Evolutionary conservation across 2,888 invertebrate species (phyloP).

Genomic region (Pterostichus niger): DNA sequence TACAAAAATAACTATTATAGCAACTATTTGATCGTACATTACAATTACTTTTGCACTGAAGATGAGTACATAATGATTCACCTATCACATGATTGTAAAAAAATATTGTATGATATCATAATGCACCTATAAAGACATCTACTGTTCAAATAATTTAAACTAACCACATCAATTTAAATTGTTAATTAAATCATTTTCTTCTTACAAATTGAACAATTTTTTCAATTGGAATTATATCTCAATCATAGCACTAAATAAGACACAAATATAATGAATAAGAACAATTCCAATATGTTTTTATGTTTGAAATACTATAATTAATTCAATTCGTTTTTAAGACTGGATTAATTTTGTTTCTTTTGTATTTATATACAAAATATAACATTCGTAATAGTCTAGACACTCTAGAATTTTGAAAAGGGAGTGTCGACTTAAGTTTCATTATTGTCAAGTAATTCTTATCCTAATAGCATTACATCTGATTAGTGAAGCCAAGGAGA

Average conservation of each 20-base stretch:
- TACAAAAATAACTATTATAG: too few species aligned
- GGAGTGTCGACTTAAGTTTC: slow-evolving; percentile 7
- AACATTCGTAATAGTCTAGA: slow-evolving; percentile 1
- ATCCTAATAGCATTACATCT: slow-evolving; percentile 36
- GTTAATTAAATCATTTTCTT: too few species aligned
- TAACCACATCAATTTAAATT: too few species aligned
- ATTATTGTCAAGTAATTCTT: slow-evolving; percentile 33
- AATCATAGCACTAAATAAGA: slow-evolving; percentile 3
- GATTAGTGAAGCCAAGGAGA: slow-evolving; percentile 26
- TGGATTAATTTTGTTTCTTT: slow-evolving; percentile 8
- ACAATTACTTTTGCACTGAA: too few species aligned
- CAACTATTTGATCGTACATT: too few species aligned
- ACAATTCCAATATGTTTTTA: neutral
- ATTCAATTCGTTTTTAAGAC: neutral
- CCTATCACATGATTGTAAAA: too few species aligned
- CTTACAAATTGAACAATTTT: neutral
- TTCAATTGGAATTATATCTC: neutral
- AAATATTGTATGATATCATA: too few species aligned
- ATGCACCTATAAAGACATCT: too few species aligned
- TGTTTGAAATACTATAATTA: neutral
- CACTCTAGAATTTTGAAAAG: slow-evolving; percentile 20
- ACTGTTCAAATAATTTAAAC: too few species aligned
- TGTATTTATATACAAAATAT: neutral
- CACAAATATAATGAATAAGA: neutral
- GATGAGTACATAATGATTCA: too few species aligned